Conservation (phyloP, 1,140 invertebrate species). For the silkworm (Bombyx mori) region ASM3026992v2 NC_085125.1:11131501-11132000, state of each 20-base stretch:
- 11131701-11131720: conserved; percentile 44
- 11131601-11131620: too few relatives aligned
- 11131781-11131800: conserved; percentile 69
- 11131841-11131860: conserved; percentile 73
- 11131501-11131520: too few relatives aligned
- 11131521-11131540: too few relatives aligned
- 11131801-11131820: conserved; percentile 73
- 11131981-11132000: neutral
- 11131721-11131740: conserved; percentile 75
- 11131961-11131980: neutral
- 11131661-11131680: too few relatives aligned
- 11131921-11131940: conserved; percentile 25
- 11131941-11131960: neutral
- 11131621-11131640: too few relatives aligned
- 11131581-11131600: too few relatives aligned
- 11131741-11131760: conserved; percentile 74
- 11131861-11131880: conserved; percentile 71
- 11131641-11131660: too few relatives aligned
- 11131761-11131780: conserved; percentile 73
- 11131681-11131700: neutral
- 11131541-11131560: too few relatives aligned
- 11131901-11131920: conserved; percentile 55
- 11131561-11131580: too few relatives aligned
- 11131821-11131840: conserved; percentile 71
- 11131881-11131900: conserved; percentile 62